Percentiles rank a stretch among this genome's conserved stretches.
Conservation (phyloP, 2,797 vertebrate genomes). For the Centropyge bicolor region DNA sequence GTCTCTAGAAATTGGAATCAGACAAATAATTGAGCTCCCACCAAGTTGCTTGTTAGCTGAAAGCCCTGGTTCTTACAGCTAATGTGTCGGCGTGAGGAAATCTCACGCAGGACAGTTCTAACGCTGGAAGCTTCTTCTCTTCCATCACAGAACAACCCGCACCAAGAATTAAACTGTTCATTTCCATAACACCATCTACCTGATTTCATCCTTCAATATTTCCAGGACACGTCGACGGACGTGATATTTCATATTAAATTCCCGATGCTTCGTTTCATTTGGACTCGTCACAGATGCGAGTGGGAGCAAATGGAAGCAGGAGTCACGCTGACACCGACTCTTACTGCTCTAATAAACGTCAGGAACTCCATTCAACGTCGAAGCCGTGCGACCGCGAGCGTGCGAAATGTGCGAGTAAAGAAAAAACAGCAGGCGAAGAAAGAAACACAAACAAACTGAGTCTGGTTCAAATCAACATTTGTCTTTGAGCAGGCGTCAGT, state of each 20-base stretch:
- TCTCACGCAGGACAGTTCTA: slow-evolving; percentile 28
- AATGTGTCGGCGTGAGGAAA: slow-evolving; percentile 24
- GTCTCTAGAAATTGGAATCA: slow-evolving; percentile 47
- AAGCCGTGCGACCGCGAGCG: too few species aligned
- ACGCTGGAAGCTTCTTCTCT: background rate
- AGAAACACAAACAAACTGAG: too few species aligned
- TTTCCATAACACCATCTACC: background rate
- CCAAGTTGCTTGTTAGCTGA: slow-evolving; percentile 41
- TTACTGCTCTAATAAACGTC: background rate
- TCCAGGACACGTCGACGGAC: background rate
- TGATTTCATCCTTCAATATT: slow-evolving; percentile 2
- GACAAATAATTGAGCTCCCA: slow-evolving; percentile 50
- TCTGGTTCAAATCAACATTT: too few species aligned
- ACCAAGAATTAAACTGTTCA: background rate
- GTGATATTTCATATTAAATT: background rate
- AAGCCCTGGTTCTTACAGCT: slow-evolving; percentile 36
- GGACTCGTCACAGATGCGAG: background rate
- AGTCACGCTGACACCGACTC: background rate
- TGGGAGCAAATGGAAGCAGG: background rate
- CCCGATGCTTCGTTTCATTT: background rate
- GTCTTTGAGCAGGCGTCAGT: too few species aligned
- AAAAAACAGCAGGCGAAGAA: too few species aligned
- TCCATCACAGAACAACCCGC: slow-evolving; percentile 4
- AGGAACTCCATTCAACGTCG: background rate
- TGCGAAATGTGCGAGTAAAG: too few species aligned